Conservation (phyloP, 2,888 invertebrate species). For the Trachelus stipa region DNA sequence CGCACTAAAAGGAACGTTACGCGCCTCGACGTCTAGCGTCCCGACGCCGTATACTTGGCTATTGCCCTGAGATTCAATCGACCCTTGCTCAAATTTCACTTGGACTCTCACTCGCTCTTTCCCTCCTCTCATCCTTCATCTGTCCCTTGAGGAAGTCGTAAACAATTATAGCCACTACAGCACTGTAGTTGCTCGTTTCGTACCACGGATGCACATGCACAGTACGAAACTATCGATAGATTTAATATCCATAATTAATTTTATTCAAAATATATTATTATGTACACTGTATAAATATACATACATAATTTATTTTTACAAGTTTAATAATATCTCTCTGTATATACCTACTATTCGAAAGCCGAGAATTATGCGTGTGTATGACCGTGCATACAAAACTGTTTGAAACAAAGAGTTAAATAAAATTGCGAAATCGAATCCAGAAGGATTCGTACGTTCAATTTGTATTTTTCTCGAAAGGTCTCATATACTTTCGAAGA, state of each 20-base stretch:
- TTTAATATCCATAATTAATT: not conserved
- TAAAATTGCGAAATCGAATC: not conserved
- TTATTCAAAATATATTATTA: not conserved
- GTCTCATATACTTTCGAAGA: conserved; percentile 24
- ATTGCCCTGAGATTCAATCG: not conserved
- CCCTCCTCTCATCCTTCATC: not conserved
- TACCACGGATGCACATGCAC: too few relatives aligned
- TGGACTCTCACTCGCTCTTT: not conserved
- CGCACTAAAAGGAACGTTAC: not conserved
- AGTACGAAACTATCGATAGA: not conserved
- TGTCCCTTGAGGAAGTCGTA: not conserved
- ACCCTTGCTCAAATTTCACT: not conserved
- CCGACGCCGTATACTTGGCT: not conserved
- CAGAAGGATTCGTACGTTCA: not conserved
- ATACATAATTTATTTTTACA: not conserved
- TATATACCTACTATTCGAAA: not conserved
- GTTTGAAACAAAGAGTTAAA: not conserved
- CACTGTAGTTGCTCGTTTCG: too few relatives aligned
- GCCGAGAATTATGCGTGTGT: not conserved
- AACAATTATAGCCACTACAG: not conserved
- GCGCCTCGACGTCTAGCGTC: not conserved
- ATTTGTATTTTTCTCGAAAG: conserved; percentile 18
- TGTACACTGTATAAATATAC: not conserved
- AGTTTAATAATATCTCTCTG: not conserved
- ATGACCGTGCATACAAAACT: not conserved